A percentile compares a stretch with the other conserved stretches of the same genome.
Conservation (phyloP, 2,113 vertebrate species). For the Pachyramphus minor region DNA sequence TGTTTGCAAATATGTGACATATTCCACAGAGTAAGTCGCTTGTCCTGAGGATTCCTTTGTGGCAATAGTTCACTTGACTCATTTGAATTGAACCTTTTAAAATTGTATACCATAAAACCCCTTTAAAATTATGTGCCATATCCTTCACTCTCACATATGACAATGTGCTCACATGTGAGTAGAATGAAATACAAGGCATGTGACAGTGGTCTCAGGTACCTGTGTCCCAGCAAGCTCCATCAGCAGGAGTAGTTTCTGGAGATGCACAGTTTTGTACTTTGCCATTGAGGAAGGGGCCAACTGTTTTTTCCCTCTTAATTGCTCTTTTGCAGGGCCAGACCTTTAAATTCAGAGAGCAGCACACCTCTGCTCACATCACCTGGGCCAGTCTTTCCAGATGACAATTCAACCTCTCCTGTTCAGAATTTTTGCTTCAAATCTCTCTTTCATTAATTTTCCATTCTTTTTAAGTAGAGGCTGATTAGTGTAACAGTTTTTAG, state of each 20-base stretch:
- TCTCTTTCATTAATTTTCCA: not conserved
- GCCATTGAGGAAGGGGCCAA: not conserved
- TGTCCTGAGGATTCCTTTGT: not conserved
- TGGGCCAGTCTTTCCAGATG: not conserved
- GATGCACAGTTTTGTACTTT: not conserved
- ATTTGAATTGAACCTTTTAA: not conserved
- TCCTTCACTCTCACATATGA: not conserved
- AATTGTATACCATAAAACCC: not conserved
- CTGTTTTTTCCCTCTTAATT: not conserved
- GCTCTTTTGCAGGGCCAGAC: not conserved
- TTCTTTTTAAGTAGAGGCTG: not conserved
- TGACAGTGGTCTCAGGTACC: not conserved
- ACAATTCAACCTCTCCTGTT: not conserved
- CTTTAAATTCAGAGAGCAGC: not conserved
- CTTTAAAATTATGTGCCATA: not conserved
- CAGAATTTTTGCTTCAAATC: not conserved
- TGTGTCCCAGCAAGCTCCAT: not conserved
- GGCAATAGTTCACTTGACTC: not conserved
- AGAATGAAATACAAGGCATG: not conserved
- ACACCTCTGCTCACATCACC: not conserved
- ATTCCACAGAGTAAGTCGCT: not conserved
- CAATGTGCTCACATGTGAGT: not conserved
- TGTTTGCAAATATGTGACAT: not conserved
- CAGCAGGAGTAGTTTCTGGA: not conserved
- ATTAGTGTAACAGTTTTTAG: not conserved